A percentile compares a stretch with the other conserved stretches of the same genome.
phyloP scores from a whole-genome alignment of 2,888 invertebrate species.

The Scaptomyza polygonia region DNA sequence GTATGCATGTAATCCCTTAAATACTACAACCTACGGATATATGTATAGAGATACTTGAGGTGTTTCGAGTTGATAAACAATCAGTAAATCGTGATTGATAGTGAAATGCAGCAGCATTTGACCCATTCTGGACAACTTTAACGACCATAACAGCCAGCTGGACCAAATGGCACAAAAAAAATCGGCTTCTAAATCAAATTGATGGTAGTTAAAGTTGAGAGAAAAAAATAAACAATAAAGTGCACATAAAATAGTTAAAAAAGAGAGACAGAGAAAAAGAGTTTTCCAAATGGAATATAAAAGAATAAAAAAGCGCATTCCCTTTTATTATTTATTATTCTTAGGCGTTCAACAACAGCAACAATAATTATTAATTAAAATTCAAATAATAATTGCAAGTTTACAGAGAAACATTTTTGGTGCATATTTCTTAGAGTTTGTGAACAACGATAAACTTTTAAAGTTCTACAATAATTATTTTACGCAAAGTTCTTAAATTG shows the following conservation, averaged over 20 bases:
- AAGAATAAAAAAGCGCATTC: too few relatives aligned
- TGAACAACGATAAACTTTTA: background rate
- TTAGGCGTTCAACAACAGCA: background rate
- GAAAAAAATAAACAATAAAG: background rate
- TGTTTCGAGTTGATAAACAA: slow-evolving; percentile 64
- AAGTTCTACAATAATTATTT: slow-evolving; percentile 3
- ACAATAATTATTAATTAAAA: slow-evolving; percentile 1
- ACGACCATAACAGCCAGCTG: slow-evolving; percentile 62
- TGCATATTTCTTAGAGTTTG: background rate
- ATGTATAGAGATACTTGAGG: slow-evolving; percentile 39
- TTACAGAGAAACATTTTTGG: background rate
- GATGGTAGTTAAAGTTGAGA: slow-evolving; percentile 24
- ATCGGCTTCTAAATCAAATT: slow-evolving; percentile 58
- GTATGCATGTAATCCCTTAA: background rate
- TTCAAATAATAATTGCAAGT: background rate
- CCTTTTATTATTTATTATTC: background rate
- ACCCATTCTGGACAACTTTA: slow-evolving; percentile 30
- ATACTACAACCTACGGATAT: background rate
- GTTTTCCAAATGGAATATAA: background rate
- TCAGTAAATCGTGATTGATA: slow-evolving; percentile 70
- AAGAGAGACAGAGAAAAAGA: background rate
- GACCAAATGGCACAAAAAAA: slow-evolving; percentile 22
- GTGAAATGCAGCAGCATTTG: slow-evolving; percentile 26
- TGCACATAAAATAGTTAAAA: background rate
- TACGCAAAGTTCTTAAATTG: slow-evolving; percentile 14